Base-by-base conservation (phyloP, 2,888 invertebrate species). In the Caenorhabditis sp. region DNA sequence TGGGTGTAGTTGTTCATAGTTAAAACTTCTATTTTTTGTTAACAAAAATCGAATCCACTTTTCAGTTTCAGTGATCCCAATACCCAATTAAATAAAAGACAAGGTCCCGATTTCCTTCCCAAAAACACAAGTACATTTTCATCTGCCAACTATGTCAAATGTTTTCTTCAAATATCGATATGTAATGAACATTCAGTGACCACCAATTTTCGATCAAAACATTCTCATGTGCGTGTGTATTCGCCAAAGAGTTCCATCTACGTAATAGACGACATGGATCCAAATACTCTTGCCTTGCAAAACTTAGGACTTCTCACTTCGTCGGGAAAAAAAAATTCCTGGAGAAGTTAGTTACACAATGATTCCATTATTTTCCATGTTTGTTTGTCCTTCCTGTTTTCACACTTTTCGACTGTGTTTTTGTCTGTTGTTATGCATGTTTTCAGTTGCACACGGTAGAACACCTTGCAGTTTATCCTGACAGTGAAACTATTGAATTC, bases 321-420 rank as follows among this genome's bases (percentile, higher is more conserved):
- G 31, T n/a, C n/a, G n/a, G n/a, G 31, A 35, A 35, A 35, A 35
- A 35, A 35, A 35, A 35, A 35, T 8, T 35, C 31, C 4, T 38
- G 38, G 38, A 38, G 12, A 6, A 38, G 26, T 24, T 54, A 54
- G 54, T 1, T 24, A 54, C n/a, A 44, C 44, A 44, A n/a, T 24
- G 6, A 16, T 28, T 56, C 56, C 56, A 56, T 56, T 56, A 56
- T 56, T 28, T 28, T 28, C 10, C 38, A 10, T 68, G 26, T 68
- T 68, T 68, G 68, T 68, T 68, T 38, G 68, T 38, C 35, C 68
- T 54, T 51, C 22, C 35, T 68, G 54, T 68, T 68, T 68, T 38
- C 61, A 58, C 6, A 31, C 7, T 22, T 51, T 68, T n/a, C 44
- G 12, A 14, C 12, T 44, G 16, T 14, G 14, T 16, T 44, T 44